Base-by-base conservation (phyloP, 2,113 vertebrate species). In the Notothenia rossii region DNA sequence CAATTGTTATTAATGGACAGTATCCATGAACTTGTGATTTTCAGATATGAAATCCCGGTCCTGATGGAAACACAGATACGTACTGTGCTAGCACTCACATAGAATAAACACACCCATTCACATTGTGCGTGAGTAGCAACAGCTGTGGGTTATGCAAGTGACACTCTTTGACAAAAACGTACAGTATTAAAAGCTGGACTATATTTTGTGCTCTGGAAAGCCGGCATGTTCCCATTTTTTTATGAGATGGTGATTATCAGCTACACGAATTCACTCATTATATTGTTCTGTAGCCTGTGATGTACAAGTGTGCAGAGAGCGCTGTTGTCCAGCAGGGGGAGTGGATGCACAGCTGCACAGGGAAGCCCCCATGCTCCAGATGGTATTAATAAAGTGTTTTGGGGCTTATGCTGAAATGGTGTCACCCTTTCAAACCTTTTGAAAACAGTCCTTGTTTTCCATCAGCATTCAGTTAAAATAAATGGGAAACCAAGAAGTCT, bases 261-360 rank as follows among this genome's bases (percentile, higher is more conserved):
- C 7, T 40, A 7, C 36, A 40, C 36, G 7, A 7, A 40, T 40
- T 40, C 36, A 40, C 36, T 40, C 36, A 7, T 36, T 25, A 40
- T 29, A 29, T 29, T 29, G 0, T 4, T 29, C 36, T 40, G 7
- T 40, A 40, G 7, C 36, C 36, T 40, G 36, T 7, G 36, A 3
- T 50, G 8, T 50, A 1, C 5, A 12, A 72, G 15, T 17, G 29
- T 81, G 58, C 45, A 79, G 46, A 25, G 13, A 65, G 54, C 48
- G 22, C 61, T 7, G 20, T 43, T 5, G 69, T 73, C 79, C 83
- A 80, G 63, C 33, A 85, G 86, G 72, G 15, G 83, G 86, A 68
- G 72, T 36, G 18, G 11, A 43, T 46, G 50, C 18, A 20, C 22
- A 7, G 33, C 62, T 72, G 55, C 22, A 11, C 8, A 2, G 20